These are phyloP conservation scores for Esox niger DNA, from an alignment of 2,113 vertebrate species.

Conservation along the genomic window DNA sequence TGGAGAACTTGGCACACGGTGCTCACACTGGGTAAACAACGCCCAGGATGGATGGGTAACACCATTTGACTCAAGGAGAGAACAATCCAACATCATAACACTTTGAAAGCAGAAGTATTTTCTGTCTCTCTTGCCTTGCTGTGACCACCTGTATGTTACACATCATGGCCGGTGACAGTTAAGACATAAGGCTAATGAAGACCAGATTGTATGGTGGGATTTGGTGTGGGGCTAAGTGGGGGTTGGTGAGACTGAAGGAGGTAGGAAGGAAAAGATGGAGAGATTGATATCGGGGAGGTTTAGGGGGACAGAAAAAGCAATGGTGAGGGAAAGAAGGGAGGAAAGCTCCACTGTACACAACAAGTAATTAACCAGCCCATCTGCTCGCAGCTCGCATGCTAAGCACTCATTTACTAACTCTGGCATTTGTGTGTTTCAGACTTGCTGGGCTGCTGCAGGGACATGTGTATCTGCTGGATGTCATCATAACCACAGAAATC, in stretches of 20 bases:
- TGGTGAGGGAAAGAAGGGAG: constrained; percentile 1
- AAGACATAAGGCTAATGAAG: constrained; percentile 70
- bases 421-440: constrained; percentile 69
- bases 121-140: constrained; percentile 19
- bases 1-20: too few species aligned
- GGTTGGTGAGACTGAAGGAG: constrained; percentile 13
- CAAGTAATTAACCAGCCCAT: constrained; percentile 77
- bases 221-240: constrained; percentile 43
- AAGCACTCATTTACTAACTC: constrained; percentile 78
- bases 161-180: constrained; percentile 60
- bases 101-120: constrained; percentile 19
- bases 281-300: constrained; percentile 35
- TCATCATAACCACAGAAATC: constrained; percentile 75
- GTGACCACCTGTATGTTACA: constrained; percentile 66
- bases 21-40: too few species aligned
- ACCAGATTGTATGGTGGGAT: constrained; percentile 61
- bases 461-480: constrained; percentile 65
- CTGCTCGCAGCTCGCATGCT: constrained; percentile 78
- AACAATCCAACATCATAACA: constrained; percentile 2
- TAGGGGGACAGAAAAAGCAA: constrained; percentile 40
- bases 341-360: constrained; percentile 74
- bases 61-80: constrained; percentile 40
- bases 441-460: constrained; percentile 37
- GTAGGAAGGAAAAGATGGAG: too few species aligned
- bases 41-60: too few species aligned